phyloP scores from a whole-genome alignment of 2,113 vertebrate genomes.

The Zootoca vivipara region DNA sequence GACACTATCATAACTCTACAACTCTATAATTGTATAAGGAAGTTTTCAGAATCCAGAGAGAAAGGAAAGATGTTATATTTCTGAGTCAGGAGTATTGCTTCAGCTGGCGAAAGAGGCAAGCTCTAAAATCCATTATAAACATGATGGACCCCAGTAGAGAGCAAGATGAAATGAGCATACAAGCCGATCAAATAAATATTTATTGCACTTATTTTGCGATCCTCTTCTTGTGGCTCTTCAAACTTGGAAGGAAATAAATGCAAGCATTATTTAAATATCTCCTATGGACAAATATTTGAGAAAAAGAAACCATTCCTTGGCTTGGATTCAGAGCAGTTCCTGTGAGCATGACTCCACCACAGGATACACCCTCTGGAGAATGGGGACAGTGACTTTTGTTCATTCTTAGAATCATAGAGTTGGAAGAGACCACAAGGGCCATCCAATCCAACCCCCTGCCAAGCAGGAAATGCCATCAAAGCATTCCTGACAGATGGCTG shows the following conservation, averaged over 20 bases:
- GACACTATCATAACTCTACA: background rate
- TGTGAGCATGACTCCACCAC: background rate
- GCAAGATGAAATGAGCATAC: background rate
- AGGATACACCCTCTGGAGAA: background rate
- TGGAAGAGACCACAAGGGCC: too few relatives aligned
- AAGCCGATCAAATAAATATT: background rate
- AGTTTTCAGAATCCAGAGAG: background rate
- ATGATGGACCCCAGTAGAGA: background rate
- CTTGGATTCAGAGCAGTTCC: background rate
- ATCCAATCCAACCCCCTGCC: too few relatives aligned
- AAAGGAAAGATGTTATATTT: background rate
- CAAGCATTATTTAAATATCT: background rate
- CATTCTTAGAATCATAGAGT: too few relatives aligned
- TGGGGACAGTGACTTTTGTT: background rate
- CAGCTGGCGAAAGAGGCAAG: background rate
- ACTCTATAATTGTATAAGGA: too few relatives aligned
- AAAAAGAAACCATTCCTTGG: background rate
- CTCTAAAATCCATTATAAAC: background rate
- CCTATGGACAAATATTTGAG: fast-evolving
- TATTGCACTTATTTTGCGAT: slow-evolving; percentile 20
- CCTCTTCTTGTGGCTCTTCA: slow-evolving; percentile 1
- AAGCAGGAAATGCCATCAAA: too few relatives aligned
- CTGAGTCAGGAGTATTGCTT: background rate
- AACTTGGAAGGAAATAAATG: background rate
- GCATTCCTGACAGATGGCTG: too few relatives aligned